Evolutionary conservation across 1,140 invertebrate genomes (phyloP).

Genomic region (Neotoxoptera formosana): DNA sequence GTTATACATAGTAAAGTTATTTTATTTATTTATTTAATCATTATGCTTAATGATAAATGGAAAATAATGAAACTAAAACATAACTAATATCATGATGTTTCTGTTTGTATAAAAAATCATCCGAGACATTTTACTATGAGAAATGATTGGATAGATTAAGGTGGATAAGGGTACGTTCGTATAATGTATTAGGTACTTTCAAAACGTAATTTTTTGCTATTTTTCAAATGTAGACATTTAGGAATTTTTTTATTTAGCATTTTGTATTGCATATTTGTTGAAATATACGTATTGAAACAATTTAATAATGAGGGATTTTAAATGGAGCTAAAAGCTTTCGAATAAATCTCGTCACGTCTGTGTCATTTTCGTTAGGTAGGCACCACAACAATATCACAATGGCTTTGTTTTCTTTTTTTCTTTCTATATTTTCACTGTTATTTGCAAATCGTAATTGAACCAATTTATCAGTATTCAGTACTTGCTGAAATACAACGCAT

Average conservation of each 20-base stretch:
- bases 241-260: not conserved
- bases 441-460: not conserved
- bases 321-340: not conserved
- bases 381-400: not conserved
- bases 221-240: not conserved
- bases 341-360: conserved; percentile 16
- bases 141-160: conserved; percentile 9
- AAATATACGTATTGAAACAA: not conserved
- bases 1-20: not conserved
- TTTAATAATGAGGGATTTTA: conserved; percentile 1
- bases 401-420: not conserved
- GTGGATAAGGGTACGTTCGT: not conserved
- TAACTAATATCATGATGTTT: not conserved
- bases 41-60: not conserved
- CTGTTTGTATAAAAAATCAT: not conserved
- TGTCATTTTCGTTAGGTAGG: not conserved
- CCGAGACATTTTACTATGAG: not conserved
- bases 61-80: not conserved
- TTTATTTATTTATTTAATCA: not conserved
- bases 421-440: not conserved
- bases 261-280: not conserved
- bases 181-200: conserved; percentile 21
- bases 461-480: not conserved
- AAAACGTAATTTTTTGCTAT: not conserved
- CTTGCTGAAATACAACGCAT: not conserved